Evolutionary conservation across 2,888 invertebrate species (phyloP).

Genomic region (Acanthosepion pharaonis): DNA sequence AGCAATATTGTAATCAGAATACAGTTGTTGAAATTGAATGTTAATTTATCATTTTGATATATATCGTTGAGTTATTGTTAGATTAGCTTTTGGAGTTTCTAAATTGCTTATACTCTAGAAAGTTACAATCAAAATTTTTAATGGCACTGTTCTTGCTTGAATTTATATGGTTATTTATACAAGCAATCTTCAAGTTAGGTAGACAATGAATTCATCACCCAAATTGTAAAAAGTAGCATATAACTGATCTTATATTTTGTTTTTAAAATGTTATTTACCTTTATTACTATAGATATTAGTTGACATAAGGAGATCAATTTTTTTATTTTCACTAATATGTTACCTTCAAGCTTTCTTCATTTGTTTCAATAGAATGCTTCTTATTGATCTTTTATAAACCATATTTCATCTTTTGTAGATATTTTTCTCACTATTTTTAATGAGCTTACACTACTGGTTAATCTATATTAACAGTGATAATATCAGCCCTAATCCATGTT

Average conservation of each 20-base stretch:
- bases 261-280: background rate
- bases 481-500: background rate
- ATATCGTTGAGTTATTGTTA: background rate
- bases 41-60: background rate
- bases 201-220: background rate
- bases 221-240: background rate
- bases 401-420: background rate
- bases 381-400: background rate
- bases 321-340: background rate
- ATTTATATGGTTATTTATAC: background rate
- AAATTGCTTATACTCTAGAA: background rate
- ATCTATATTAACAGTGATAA: background rate
- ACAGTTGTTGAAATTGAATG: background rate
- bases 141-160: background rate
- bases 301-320: background rate
- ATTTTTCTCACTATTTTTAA: background rate
- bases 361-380: background rate
- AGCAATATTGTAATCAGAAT: background rate
- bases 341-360: background rate
- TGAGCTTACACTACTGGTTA: background rate
- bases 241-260: background rate
- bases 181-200: background rate
- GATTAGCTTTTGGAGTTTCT: background rate
- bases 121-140: background rate
- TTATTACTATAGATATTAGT: background rate